Percentiles rank a stretch among this genome's conserved stretches.
These are phyloP conservation scores for Onchidella celtica DNA, from an alignment of 2,888 invertebrate species.

Conservation along the genomic window DNA sequence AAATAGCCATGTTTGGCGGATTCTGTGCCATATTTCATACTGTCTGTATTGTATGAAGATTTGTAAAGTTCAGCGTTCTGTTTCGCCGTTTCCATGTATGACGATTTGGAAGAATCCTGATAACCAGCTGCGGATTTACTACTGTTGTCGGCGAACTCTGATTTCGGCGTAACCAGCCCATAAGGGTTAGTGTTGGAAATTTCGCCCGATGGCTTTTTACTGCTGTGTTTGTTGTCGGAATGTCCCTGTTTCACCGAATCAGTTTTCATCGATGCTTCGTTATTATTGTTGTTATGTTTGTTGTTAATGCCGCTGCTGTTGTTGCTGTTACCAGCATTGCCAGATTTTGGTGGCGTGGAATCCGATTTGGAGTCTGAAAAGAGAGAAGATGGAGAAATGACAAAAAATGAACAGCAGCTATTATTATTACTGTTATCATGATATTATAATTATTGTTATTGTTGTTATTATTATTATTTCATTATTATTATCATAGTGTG, in stretches of 20 bases:
- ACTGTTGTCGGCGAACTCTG: conserved; percentile 7
- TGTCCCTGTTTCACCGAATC: conserved; percentile 1
- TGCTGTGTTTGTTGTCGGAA: conserved; percentile 17
- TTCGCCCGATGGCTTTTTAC: background rate
- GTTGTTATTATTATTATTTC: too few relatives aligned
- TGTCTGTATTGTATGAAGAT: background rate
- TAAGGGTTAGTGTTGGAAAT: background rate
- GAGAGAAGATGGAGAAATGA: background rate
- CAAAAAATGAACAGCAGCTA: background rate
- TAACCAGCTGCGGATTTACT: conserved; percentile 1
- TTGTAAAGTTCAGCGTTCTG: conserved; percentile 25
- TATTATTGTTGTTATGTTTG: background rate
- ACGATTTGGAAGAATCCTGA: conserved; percentile 16
- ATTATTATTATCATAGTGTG: too few relatives aligned
- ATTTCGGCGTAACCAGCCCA: conserved; percentile 25
- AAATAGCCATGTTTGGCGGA: conserved; percentile 30
- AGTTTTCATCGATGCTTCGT: conserved; percentile 3
- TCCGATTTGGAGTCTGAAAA: conserved; percentile 38
- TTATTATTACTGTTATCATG: too few relatives aligned
- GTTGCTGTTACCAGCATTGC: background rate
- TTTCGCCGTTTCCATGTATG: conserved; percentile 16
- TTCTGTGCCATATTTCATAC: conserved; percentile 35
- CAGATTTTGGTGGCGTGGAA: conserved; percentile 6
- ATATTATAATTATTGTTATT: too few relatives aligned
- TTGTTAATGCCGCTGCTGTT: background rate